Evolutionary conservation across 1,140 invertebrate genomes (phyloP).

Genomic region (Platyscapa corneri): DNA sequence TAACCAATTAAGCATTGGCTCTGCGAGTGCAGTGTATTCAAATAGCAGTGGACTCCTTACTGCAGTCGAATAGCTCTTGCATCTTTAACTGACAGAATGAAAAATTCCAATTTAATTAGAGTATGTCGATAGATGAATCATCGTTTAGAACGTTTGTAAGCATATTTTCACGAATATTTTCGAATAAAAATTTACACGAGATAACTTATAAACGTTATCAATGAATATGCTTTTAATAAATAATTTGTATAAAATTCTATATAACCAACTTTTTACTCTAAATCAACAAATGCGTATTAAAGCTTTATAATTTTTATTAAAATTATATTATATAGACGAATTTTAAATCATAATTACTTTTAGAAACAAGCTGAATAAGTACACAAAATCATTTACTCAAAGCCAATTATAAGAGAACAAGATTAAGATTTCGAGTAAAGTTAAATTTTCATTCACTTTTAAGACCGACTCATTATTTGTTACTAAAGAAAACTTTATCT

Average conservation of each 20-base stretch:
- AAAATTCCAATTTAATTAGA: slow-evolving; percentile 19
- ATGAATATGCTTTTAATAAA: not conserved
- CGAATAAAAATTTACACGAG: not conserved
- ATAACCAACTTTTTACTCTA: not conserved
- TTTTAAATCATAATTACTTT: not conserved
- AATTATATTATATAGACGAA: not conserved
- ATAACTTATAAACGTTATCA: not conserved
- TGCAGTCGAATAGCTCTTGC: not conserved
- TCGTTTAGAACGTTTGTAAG: not conserved
- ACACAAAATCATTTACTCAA: not conserved
- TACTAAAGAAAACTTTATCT: not conserved
- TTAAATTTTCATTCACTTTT: not conserved
- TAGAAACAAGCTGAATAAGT: not conserved
- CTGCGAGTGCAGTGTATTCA: not conserved
- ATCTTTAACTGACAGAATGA: not conserved
- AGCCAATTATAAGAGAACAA: not conserved
- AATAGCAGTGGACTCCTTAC: not conserved
- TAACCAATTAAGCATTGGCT: slow-evolving; percentile 24
- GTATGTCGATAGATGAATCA: not conserved
- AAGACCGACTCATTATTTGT: not conserved
- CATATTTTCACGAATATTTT: not conserved
- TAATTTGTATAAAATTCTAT: not conserved
- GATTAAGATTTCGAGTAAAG: not conserved
- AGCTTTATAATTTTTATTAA: not conserved
- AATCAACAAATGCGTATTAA: not conserved